These are phyloP conservation scores for Danio rerio DNA, from an alignment of 2,113 vertebrate species.

Conservation along the genomic window DNA sequence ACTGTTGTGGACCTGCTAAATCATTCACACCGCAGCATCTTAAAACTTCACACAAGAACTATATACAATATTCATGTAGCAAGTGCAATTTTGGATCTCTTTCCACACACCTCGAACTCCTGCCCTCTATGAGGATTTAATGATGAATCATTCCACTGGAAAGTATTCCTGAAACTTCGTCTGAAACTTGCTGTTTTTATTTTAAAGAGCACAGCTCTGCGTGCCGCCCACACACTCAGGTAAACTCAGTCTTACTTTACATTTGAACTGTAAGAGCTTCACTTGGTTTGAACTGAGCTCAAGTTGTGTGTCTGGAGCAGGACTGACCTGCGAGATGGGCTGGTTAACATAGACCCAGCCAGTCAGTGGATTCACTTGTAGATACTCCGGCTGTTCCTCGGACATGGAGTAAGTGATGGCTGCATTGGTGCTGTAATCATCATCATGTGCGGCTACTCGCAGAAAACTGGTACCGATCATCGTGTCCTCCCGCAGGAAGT, in stretches of 20 bases:
- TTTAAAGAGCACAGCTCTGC: neutral
- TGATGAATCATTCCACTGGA: slow-evolving; percentile 12
- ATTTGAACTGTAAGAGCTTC: neutral
- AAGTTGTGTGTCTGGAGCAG: neutral
- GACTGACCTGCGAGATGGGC: slow-evolving; percentile 83
- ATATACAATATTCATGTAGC: slow-evolving; percentile 12
- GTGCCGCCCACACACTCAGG: neutral
- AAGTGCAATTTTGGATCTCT: slow-evolving; percentile 2
- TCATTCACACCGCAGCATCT: neutral
- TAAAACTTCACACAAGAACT: neutral
- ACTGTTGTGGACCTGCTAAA: neutral
- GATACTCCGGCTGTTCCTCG: slow-evolving; percentile 80
- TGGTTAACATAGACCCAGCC: slow-evolving; percentile 90
- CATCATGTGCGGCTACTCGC: slow-evolving; percentile 83
- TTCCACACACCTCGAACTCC: neutral
- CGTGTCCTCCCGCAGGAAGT: slow-evolving; percentile 87
- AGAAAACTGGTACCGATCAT: slow-evolving; percentile 88
- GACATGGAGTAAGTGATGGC: slow-evolving; percentile 82
- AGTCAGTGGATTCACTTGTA: slow-evolving; percentile 83
- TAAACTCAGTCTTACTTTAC: neutral
- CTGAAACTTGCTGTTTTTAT: slow-evolving; percentile 7
- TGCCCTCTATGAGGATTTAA: slow-evolving; percentile 9
- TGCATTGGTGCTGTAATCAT: slow-evolving; percentile 85
- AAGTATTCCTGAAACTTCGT: neutral
- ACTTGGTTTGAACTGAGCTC: neutral